Percentiles rank a stretch among this genome's conserved stretches.
These are phyloP conservation scores for Vultur gryphus DNA, from an alignment of 2,797 vertebrate genomes.

Conservation along the genomic window DNA sequence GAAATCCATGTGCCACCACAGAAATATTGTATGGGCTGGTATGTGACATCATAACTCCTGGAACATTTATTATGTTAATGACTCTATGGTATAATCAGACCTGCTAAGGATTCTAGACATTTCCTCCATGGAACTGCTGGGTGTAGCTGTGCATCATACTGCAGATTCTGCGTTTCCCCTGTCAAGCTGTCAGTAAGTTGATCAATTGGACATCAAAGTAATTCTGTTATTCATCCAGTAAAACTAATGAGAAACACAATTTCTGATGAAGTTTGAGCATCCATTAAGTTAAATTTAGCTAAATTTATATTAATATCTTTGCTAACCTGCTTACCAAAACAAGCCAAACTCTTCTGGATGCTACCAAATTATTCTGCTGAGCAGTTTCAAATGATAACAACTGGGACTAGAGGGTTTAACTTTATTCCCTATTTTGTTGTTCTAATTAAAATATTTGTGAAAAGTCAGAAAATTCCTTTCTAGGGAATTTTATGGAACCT, in stretches of 20 bases:
- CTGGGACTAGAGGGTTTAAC: background rate
- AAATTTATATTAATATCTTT: slow-evolving; percentile 22
- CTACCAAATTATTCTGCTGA: background rate
- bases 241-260: background rate
- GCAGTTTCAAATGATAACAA: background rate
- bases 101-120: background rate
- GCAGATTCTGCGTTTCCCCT: background rate
- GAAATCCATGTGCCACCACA: background rate
- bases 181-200: background rate
- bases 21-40: background rate
- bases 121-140: background rate
- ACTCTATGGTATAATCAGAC: background rate
- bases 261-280: background rate
- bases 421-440: background rate
- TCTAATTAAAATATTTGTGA: background rate
- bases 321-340: background rate
- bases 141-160: background rate
- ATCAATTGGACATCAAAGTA: slow-evolving; percentile 5
- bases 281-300: background rate
- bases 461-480: background rate
- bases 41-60: background rate
- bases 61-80: background rate
- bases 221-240: background rate
- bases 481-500: background rate
- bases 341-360: background rate